Evolutionary conservation across 1,140 invertebrate species (phyloP).

Genomic region (Saccostrea echinata): DNA sequence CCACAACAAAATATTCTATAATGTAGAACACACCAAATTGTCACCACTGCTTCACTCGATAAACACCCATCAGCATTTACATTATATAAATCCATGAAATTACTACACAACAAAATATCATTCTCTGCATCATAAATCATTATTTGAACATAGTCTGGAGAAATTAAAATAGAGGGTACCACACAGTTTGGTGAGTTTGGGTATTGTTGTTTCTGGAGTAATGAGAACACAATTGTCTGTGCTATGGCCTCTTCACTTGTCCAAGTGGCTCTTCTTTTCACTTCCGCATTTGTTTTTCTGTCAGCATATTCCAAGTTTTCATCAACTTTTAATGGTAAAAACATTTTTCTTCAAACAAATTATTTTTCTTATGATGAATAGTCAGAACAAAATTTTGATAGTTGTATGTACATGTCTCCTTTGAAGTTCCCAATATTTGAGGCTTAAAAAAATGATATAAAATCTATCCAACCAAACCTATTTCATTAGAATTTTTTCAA

Average conservation of each 20-base stretch:
- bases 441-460: too few species aligned
- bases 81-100: background rate
- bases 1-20: slow-evolving; percentile 26
- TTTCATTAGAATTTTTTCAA: too few species aligned
- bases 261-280: too few species aligned
- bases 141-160: background rate
- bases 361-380: too few species aligned
- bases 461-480: too few species aligned
- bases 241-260: background rate
- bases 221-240: slow-evolving; percentile 15
- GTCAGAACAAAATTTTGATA: too few species aligned
- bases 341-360: too few species aligned
- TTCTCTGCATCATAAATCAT: background rate
- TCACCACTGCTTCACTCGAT: background rate
- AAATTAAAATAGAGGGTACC: slow-evolving; percentile 29
- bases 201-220: slow-evolving; percentile 17
- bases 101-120: background rate
- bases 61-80: background rate
- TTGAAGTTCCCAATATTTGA: too few species aligned
- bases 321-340: too few species aligned
- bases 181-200: background rate
- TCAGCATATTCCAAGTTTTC: too few species aligned
- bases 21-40: slow-evolving; percentile 5
- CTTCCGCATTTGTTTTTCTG: too few species aligned
- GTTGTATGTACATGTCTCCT: too few species aligned